Evolutionary conservation across 1,140 invertebrate species (phyloP).

Genomic region (Apis dorsata): DNA sequence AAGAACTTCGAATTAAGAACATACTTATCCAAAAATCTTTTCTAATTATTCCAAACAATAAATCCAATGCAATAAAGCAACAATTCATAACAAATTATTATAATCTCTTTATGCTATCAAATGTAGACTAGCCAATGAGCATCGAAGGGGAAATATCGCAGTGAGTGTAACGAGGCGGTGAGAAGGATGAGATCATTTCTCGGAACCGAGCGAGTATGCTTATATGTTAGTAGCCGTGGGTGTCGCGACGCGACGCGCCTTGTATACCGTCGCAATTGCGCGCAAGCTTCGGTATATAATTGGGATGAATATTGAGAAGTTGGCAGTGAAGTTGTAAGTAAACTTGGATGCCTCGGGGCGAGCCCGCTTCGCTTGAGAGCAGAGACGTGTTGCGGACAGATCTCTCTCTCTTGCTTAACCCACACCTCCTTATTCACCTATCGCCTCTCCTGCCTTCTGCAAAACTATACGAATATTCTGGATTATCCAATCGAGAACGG

Average conservation of each 20-base stretch:
- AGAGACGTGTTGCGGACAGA: conserved; percentile 80
- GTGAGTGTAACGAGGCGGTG: conserved; percentile 18
- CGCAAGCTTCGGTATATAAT: conserved; percentile 75
- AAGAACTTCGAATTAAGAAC: too few species aligned
- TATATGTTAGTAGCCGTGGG: not conserved
- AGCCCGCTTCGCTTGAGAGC: conserved; percentile 77
- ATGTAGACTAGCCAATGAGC: not conserved
- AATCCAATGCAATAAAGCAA: not conserved
- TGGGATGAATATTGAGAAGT: conserved; percentile 81
- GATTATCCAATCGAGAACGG: conserved; percentile 33
- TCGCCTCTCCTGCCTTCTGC: conserved; percentile 58
- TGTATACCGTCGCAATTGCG: conserved; percentile 67
- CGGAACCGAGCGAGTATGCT: not conserved
- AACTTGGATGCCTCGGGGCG: conserved; percentile 78
- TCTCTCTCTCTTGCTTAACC: conserved; percentile 69
- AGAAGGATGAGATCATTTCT: conserved; percentile 39
- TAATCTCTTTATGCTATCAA: not conserved
- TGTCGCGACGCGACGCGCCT: conserved; percentile 8
- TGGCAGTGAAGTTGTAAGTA: conserved; percentile 80
- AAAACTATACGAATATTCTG: conserved; percentile 73
- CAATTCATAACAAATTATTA: not conserved
- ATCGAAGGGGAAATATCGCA: not conserved
- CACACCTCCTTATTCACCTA: conserved; percentile 62
- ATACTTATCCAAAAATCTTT: too few species aligned
- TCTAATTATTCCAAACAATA: too few species aligned